These are phyloP conservation scores for Spinus olivaceus DNA, from an alignment of 2,797 vertebrate genomes.

Conservation along the genomic window DNA sequence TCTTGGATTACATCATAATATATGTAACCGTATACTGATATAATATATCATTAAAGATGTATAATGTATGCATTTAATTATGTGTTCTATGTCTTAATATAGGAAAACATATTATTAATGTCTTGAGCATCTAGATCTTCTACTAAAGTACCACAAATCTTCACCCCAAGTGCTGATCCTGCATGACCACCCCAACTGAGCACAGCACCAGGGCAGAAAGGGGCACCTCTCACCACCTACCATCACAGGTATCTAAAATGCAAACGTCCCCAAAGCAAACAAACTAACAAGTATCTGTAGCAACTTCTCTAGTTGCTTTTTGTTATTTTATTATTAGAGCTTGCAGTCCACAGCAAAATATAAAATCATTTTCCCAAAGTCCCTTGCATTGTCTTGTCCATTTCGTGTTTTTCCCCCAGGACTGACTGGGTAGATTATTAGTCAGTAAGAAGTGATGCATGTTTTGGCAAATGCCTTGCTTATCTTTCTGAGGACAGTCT, in stretches of 20 bases:
- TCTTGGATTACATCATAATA: background rate
- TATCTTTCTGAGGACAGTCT: background rate
- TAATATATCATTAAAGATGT: background rate
- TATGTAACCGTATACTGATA: too few species aligned
- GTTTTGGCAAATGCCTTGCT: background rate
- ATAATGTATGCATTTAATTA: background rate
- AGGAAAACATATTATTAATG: background rate
- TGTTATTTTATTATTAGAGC: background rate
- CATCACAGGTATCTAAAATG: background rate
- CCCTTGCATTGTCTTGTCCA: background rate
- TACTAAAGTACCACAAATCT: background rate
- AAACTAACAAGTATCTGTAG: background rate
- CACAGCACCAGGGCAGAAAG: background rate
- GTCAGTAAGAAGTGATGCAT: background rate
- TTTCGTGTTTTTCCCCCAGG: background rate
- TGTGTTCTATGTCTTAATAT: background rate
- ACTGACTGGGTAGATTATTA: background rate
- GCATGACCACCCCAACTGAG: background rate
- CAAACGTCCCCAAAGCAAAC: background rate
- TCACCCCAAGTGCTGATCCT: background rate
- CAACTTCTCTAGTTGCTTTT: background rate
- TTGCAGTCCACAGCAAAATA: rapidly evolving
- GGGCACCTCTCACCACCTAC: background rate
- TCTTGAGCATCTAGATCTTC: background rate
- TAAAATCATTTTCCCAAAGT: background rate